These are phyloP conservation scores for Pseudotriccus pelzelni DNA, from an alignment of 2,797 vertebrate genomes.

Conservation along the genomic window DNA sequence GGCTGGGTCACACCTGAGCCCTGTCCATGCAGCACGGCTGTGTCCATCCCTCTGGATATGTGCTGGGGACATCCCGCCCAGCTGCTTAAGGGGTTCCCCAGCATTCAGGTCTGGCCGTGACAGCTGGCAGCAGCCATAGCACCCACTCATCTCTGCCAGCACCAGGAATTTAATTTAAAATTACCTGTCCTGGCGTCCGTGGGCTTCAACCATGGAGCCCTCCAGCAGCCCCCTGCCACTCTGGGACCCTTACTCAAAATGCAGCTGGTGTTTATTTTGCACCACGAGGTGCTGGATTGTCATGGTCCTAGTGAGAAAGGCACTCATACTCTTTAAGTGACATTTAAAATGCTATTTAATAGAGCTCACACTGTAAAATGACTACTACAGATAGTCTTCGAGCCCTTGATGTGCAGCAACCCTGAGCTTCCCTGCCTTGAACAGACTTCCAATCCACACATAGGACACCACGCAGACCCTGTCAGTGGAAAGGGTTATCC, in stretches of 20 bases:
- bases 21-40: fast-evolving
- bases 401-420: neutral
- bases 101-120: neutral
- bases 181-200: fast-evolving
- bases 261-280: neutral
- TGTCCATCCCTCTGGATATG: neutral
- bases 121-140: neutral
- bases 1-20: neutral
- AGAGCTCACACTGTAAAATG: neutral
- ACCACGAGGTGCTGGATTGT: neutral
- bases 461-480: neutral
- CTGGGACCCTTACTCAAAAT: neutral
- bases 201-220: neutral
- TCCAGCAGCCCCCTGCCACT: neutral
- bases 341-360: neutral
- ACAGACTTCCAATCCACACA: neutral
- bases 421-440: fast-evolving
- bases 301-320: neutral
- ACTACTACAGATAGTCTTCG: neutral
- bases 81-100: fast-evolving
- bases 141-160: neutral
- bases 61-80: neutral
- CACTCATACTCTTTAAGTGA: neutral
- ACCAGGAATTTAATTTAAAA: neutral
- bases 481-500: neutral